Base-by-base conservation (phyloP, 2,113 vertebrate species). In the Nestor notabilis region DNA sequence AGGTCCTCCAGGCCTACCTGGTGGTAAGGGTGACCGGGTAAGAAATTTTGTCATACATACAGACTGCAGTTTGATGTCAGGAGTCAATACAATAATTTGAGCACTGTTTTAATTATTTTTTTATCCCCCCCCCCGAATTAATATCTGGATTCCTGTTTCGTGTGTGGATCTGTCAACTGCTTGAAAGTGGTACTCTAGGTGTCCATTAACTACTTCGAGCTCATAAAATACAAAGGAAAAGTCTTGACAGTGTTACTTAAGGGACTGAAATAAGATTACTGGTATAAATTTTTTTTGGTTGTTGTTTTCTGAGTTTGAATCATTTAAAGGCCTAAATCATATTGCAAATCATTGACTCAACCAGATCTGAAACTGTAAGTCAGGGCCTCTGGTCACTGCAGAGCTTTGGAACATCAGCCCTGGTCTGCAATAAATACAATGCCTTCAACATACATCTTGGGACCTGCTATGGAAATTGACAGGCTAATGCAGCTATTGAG, bases 1-100 rank as follows among this genome's bases (percentile, higher is more conserved):
- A 70, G 99, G 99, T 52, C 98, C 99, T 71, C 95, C 99, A 88
- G 99, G 99, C 53, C 95, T 99, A 49, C 99, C 98, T 89, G 99
- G 99, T 87, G 91, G 98, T 91, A 99, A 99, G 97, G 99, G 99
- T 90, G 99, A 99, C 79, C 98, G 99, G 99, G 99, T 99, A 99
- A 99, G 98, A 89, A 71, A 84, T 71, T 10, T 35, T 18, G 28
- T 69, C 5, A 1, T 15, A 21, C 24, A 5, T 11, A 18, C 28
- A 61, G 13, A 15, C 35, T 70, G 37, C 13, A 43, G 13, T 75
- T 72, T 83, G 31, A 33, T 11, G 2, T 23, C 24, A 52, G 44
- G 7, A 89, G 11, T 43, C 69, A 76, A 83, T 76, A 31, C 28
- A 83, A 2, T 28, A 37, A 33, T 19, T 18, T 52, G 55, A 87